Evolutionary conservation across 2,113 vertebrate genomes (phyloP).

Genomic region (Pelusios castaneus): DNA sequence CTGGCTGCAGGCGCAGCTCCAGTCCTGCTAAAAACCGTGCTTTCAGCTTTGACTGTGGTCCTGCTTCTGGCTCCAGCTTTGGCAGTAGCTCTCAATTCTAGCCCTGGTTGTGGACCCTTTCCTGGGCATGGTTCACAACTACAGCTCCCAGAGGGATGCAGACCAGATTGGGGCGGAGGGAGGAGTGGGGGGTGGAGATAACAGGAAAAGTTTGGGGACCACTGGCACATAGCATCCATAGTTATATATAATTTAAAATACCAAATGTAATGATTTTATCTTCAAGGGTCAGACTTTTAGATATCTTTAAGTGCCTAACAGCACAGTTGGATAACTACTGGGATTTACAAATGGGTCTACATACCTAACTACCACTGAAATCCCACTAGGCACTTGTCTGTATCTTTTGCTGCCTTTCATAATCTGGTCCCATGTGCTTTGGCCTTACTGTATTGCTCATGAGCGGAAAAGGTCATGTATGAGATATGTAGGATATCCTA

Average conservation of each 20-base stretch:
- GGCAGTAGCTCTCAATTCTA: too few relatives aligned
- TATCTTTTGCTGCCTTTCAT: not conserved
- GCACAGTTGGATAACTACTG: not conserved
- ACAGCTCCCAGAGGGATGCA: too few relatives aligned
- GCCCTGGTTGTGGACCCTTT: too few relatives aligned
- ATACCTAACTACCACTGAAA: not conserved
- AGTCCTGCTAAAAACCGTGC: too few relatives aligned
- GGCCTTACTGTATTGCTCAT: conserved; percentile 9
- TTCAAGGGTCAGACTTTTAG: not conserved
- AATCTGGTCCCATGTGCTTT: not conserved
- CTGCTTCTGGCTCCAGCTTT: too few relatives aligned
- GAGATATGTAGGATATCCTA: not conserved
- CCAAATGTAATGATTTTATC: not conserved
- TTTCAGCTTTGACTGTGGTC: too few relatives aligned
- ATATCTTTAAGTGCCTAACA: not conserved
- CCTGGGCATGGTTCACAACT: too few relatives aligned
- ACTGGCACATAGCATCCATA: not conserved
- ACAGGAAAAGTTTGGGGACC: not conserved
- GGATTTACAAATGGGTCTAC: not conserved
- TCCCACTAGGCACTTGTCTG: not conserved
- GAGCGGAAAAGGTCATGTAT: not conserved
- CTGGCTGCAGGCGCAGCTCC: too few relatives aligned
- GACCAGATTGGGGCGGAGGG: too few relatives aligned
- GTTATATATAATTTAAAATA: not conserved
- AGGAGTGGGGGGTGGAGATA: too few relatives aligned